Evolutionary conservation across 1,140 invertebrate species (phyloP).

Genomic region (Aphis gossypii): DNA sequence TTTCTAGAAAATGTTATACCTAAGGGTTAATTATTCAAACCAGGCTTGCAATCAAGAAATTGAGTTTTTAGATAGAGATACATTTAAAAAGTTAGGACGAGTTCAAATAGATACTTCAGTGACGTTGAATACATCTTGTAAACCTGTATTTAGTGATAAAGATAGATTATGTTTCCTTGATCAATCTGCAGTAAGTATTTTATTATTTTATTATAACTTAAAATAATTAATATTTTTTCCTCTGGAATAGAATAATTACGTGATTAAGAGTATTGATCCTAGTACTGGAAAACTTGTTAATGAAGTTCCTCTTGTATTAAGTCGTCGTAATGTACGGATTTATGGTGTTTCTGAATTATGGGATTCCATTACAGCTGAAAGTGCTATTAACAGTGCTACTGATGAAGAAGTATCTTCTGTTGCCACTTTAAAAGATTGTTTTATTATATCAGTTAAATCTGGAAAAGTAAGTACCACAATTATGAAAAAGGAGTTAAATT

Average conservation of each 20-base stretch:
- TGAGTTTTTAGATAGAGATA: constrained; percentile 52
- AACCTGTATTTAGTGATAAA: constrained; percentile 48
- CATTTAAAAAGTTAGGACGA: constrained; percentile 48
- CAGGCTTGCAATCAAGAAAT: constrained; percentile 38
- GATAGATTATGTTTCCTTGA: constrained; percentile 44
- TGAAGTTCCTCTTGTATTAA: constrained; percentile 52
- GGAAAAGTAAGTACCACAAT: constrained; percentile 36
- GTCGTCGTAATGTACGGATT: constrained; percentile 49
- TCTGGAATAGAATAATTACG: constrained; percentile 22
- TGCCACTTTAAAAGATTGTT: constrained; percentile 51
- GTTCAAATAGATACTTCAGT: constrained; percentile 36
- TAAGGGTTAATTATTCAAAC: neutral
- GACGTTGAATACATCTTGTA: constrained; percentile 8
- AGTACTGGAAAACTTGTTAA: constrained; percentile 55
- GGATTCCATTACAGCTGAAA: constrained; percentile 54
- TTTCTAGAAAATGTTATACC: constrained; percentile 53
- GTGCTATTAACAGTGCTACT: constrained; percentile 52
- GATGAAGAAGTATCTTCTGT: constrained; percentile 52
- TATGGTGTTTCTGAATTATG: constrained; percentile 50
- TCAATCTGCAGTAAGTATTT: constrained; percentile 48
- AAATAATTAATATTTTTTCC: neutral
- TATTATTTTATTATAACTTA: neutral
- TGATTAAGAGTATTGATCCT: constrained; percentile 47
- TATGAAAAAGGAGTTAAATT: neutral
- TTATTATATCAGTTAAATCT: constrained; percentile 53